These are phyloP conservation scores for Elmis aenea DNA, from an alignment of 2,888 invertebrate genomes.

Conservation along the genomic window DNA sequence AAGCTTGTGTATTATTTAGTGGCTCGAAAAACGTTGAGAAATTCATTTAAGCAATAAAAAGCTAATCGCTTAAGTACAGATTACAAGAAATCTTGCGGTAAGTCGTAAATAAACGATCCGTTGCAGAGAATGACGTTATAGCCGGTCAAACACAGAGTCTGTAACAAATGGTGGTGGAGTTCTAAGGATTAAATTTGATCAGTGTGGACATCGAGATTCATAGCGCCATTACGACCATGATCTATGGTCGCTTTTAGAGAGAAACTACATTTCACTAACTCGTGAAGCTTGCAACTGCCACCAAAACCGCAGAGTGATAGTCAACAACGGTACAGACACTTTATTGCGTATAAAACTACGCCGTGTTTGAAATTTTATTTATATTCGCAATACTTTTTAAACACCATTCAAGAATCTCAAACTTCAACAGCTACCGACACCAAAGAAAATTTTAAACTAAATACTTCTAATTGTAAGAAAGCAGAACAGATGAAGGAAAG, in stretches of 20 bases:
- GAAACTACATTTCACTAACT: constrained; percentile 34
- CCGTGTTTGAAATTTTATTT: too few species aligned
- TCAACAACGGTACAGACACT: constrained; percentile 23
- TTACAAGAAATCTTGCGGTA: constrained; percentile 27
- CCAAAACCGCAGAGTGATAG: constrained; percentile 29
- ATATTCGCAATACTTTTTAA: too few species aligned
- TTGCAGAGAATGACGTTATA: constrained; percentile 33
- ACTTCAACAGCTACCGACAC: too few species aligned
- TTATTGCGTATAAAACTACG: too few species aligned
- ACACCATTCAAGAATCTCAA: too few species aligned
- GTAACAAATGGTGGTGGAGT: constrained; percentile 36
- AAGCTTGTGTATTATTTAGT: too few species aligned
- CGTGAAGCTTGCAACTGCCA: constrained; percentile 30
- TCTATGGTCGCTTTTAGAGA: constrained; percentile 47
- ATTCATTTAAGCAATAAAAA: too few species aligned
- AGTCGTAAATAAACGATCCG: constrained; percentile 29
- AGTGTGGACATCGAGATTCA: constrained; percentile 50
- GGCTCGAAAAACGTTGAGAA: too few species aligned
- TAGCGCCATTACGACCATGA: constrained; percentile 50
- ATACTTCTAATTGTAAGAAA: too few species aligned
- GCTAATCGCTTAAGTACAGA: constrained; percentile 30
- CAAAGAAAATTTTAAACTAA: too few species aligned
- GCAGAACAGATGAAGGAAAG: too few species aligned
- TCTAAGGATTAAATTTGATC: constrained; percentile 50
- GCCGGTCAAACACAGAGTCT: constrained; percentile 36